phyloP scores from a whole-genome alignment of 2,797 vertebrate species.

The Spinibarbus caldwelli region DNA sequence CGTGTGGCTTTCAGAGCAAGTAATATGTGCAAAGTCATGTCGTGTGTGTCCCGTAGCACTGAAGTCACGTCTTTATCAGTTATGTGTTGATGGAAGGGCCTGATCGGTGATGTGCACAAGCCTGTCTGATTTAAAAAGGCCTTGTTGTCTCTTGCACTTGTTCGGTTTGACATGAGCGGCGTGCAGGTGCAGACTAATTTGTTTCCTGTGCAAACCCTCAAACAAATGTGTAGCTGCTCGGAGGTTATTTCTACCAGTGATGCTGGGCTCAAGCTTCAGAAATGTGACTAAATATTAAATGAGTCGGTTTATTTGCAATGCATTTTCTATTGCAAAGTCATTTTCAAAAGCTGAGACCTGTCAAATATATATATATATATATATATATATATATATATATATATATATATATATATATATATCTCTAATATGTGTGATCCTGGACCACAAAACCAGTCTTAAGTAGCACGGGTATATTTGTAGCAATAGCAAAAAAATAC shows the following conservation, averaged over 20 bases:
- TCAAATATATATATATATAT: no score
- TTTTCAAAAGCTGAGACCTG: background rate
- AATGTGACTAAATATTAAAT: background rate
- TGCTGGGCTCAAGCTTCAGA: background rate
- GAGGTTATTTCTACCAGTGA: background rate
- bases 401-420: no score
- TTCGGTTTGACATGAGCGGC: background rate
- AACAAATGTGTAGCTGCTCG: background rate
- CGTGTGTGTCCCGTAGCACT: background rate
- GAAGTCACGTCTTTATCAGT: background rate
- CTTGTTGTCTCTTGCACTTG: background rate
- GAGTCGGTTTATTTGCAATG: background rate
- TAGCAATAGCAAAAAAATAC: no score
- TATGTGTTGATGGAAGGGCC: background rate
- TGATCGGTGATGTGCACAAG: background rate
- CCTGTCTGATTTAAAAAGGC: background rate
- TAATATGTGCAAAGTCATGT: conserved; percentile 2
- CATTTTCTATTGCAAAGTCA: background rate
- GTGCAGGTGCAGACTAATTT: background rate
- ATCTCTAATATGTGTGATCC: no score
- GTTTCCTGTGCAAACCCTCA: conserved; percentile 16
- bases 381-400: no score
- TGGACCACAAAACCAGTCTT: no score
- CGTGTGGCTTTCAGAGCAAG: background rate
- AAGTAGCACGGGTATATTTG: no score